Evolutionary conservation across 2,888 invertebrate genomes (phyloP), one percentile per base, ranked within the genome.

Genomic region (Apodemia mormo): DNA sequence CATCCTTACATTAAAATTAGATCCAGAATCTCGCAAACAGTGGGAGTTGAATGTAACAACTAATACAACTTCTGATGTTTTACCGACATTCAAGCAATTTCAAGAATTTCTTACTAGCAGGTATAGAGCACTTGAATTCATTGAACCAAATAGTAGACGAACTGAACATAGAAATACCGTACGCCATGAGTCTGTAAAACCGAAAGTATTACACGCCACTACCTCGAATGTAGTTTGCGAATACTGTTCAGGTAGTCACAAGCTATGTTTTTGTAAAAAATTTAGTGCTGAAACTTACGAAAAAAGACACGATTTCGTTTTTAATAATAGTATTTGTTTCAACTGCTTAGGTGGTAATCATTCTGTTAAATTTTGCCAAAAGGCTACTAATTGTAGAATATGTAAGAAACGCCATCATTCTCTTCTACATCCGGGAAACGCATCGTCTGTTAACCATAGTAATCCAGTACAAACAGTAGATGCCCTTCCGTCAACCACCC

Each of bases 111-210:
- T 71, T 8, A 65, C 67, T 2, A 49, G 65, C 56, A 64, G 71
- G 5, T 71, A 65, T 58, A 43, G 71, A 45, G 71, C 71, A 1
- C 29, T 71, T 12, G 69, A 71, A n/a, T 64, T 67, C n/a, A 64
- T 71, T 33, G 71, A 69, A 7, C 61, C 67, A 5, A 61, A 14
- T 29, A 6, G 4, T 49, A 49, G 14, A 49, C 49, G 49, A 49
- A 4, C 14, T 12, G 49, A 45, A 45, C 4, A 45, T 49, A 49
- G 10, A 14, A 49, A 49, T 1, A 49, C 49, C 5, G 14, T 14
- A 49, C 49, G 49, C 49, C 49, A 49, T 5, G 49, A 49, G 3
- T 5, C 14, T 14, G 49, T 49, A 3, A 49, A 49, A 10, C 5
- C 49, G 49, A 49, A 49, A 14, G 12, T 49, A 49, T 49, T 49